Base-by-base conservation (phyloP, 2,113 vertebrate species). In the Sinocyclocheilus rhinocerous region DNA sequence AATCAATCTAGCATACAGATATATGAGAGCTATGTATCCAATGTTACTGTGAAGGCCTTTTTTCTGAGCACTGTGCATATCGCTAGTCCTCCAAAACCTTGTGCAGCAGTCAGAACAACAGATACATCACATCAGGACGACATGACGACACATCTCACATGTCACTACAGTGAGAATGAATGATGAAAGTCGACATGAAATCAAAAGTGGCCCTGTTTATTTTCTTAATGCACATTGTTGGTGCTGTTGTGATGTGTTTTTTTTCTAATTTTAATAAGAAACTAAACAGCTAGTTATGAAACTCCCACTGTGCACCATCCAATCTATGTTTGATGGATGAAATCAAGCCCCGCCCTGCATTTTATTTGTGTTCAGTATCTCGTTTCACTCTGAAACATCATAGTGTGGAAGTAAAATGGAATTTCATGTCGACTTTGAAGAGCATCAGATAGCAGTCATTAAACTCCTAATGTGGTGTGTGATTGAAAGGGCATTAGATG, bases 401-500 rank as follows among this genome's bases (percentile, higher is more conserved):
- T 13, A 8, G 12, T 45, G 13, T 22, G 22, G 12, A 75, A 48
- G 22, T 75, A 13, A 76, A 73, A 48, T 16, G 72, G 42, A 42
- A 6, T 76, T 76, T 76, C 22, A 24, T 76, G 72, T 76, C 0
- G 72, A 75, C 42, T 48, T 75, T 48, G 42, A n/a, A 48, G 72
- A 76, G 22, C 72, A 48, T 48, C 42, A 24, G 72, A 76, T 48
- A 24, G 72, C 39, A 45, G 22, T 48, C 45, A 55, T 55, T 77
- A 76, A 50, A 76, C 73, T 77, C 50, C 9, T 77, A 61, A 26
- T 81, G 78, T 36, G 63, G 15, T 16, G 42, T 82, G 26, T 52
- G 80, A 82, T 82, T 48, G 79, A 48, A 33, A 82, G 81, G 81
- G 81, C 81, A 82, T 82, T 82, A 82, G 63, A 82, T 82, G n/a